These are phyloP conservation scores for Tachysurus fulvidraco DNA, from an alignment of 2,113 vertebrate genomes.

Conservation along the genomic window DNA sequence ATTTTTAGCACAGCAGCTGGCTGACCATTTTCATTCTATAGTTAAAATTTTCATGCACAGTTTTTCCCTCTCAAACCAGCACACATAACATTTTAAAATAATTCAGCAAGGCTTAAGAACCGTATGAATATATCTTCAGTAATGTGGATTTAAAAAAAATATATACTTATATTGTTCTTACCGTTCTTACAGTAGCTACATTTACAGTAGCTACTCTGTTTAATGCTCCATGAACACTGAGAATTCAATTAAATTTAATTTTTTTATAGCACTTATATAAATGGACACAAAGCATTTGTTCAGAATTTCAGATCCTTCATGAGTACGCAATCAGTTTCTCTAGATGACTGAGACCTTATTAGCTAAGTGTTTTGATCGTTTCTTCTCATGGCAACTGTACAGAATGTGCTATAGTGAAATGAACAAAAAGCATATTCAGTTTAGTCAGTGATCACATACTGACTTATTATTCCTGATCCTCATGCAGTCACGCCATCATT, in stretches of 20 bases:
- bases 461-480: background rate
- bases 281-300: background rate
- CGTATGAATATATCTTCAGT: background rate
- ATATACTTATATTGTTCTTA: no score
- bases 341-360: background rate
- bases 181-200: background rate
- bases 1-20: background rate
- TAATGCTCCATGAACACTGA: background rate
- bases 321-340: background rate
- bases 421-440: background rate
- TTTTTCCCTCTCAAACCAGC: background rate
- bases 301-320: background rate
- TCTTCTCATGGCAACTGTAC: background rate
- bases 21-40: background rate
- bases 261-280: background rate
- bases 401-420: background rate
- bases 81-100: background rate
- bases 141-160: no score
- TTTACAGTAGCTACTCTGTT: background rate
- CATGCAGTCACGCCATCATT: background rate
- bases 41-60: background rate
- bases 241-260: background rate
- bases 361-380: conserved; percentile 7
- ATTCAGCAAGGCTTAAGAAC: background rate
- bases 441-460: background rate